Percentiles rank a stretch among this genome's conserved stretches.
Conservation (phyloP, 2,888 invertebrate genomes). For the Rotaria sp. region DNA sequence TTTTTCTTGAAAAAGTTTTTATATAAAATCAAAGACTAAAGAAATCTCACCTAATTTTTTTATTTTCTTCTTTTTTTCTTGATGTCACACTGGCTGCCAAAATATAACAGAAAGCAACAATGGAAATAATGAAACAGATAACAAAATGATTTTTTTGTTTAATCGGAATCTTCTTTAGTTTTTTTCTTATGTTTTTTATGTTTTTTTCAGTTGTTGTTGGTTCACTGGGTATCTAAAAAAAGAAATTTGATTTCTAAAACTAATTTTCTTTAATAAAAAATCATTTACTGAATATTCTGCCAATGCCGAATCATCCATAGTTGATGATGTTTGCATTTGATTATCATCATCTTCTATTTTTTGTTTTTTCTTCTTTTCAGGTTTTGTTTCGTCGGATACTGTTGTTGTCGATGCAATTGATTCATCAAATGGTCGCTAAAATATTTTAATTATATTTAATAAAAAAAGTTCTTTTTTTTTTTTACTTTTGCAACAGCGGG, state of each 20-base stretch:
- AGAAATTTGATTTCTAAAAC: no score
- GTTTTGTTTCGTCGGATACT: background rate
- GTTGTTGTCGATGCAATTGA: background rate
- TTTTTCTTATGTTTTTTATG: slow-evolving; percentile 18
- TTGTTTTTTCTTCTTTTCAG: background rate
- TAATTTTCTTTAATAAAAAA: no score
- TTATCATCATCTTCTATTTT: background rate
- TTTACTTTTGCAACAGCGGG: background rate
- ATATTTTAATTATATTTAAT: background rate
- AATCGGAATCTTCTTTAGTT: slow-evolving; percentile 5
- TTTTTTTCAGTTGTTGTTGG: background rate
- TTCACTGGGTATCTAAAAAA: background rate
- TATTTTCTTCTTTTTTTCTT: background rate
- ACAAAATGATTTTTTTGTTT: background rate
- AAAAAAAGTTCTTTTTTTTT: background rate
- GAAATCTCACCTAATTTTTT: background rate
- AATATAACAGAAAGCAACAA: background rate
- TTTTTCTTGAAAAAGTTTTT: background rate
- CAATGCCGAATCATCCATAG: background rate
- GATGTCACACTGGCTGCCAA: background rate
- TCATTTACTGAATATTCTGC: background rate
- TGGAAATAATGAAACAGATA: background rate
- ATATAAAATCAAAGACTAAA: background rate
- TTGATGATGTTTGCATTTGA: background rate
- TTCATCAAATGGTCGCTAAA: background rate